Conservation (phyloP, 2,888 invertebrate species). For the Agonopterix subpropinquella region DNA sequence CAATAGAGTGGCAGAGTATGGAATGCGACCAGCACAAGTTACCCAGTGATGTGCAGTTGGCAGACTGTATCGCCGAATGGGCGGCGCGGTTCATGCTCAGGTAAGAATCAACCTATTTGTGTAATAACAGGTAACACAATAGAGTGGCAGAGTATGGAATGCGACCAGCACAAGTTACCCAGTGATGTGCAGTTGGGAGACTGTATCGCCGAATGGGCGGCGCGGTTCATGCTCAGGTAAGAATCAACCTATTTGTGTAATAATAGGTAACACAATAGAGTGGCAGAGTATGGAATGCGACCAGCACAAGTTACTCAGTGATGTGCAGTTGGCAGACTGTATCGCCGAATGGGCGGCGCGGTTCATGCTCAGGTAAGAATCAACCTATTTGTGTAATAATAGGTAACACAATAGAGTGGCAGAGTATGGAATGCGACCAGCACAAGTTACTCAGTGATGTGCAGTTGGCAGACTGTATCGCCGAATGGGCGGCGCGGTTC, state of each 20-base stretch:
- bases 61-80: constrained; percentile 41
- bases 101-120: constrained; percentile 13
- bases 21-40: neutral
- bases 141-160: constrained; percentile 14
- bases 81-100: constrained; percentile 41
- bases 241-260: neutral
- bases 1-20: constrained; percentile 18
- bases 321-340: constrained; percentile 25
- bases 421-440: constrained; percentile 2
- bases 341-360: constrained; percentile 42
- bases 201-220: constrained; percentile 44
- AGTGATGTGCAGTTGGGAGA: constrained; percentile 17
- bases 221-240: constrained; percentile 39
- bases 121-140: constrained; percentile 20
- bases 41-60: constrained; percentile 10
- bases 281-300: constrained; percentile 13
- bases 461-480: constrained; percentile 27
- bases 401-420: constrained; percentile 26
- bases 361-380: constrained; percentile 34
- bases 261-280: constrained; percentile 21
- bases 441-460: constrained; percentile 12
- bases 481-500: constrained; percentile 41
- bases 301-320: constrained; percentile 1
- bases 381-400: neutral
- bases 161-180: neutral